Evolutionary conservation across 1,140 invertebrate species (phyloP), one percentile per base, ranked within the genome.

Genomic region (Trichonephila clavata): DNA sequence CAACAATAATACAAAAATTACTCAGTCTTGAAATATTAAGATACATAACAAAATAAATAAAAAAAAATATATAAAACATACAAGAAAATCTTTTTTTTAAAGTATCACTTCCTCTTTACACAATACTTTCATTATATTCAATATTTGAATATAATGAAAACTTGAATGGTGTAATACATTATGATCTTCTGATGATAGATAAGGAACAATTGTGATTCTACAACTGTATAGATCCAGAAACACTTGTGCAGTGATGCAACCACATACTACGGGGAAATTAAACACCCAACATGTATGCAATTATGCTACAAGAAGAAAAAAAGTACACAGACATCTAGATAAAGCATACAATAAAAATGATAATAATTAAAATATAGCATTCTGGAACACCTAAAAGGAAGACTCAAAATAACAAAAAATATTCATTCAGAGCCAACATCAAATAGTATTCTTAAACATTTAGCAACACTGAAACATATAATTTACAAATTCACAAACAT

Each of bases 171-270:
- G 5, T 32, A 32, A 39, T 77, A 39, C 18, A 39, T 14, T 14
- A 68, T 24, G 14, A 68, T 68, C 14, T 77, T 39, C 3, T 77
- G 24, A 77, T 61, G 84, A 86, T 61, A 86, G 84, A 86, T 86
- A 83, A 83, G 81, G 81, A 83, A 83, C 60, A 63, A 86, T 27
- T 39, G 10, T 32, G 24, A 20, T 39, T 86, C 24, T 50, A 61
- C 16, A 32, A 84, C 16, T 50, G 21, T 50, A 83, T 50, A 83
- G n/a, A 84, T 84, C 21, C 13, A 84, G 50, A 84, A 57, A 84
- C 20, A 84, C 43, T 24, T 84, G 20, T n/a, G 81, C 21, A 83
- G 81, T 83, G 43, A 50, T 83, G 81, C 81, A 83, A 83, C 81
- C 81, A 83, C 81, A 57, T 83, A 83, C 50, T 50, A 50, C 6